Base-by-base conservation (phyloP, 2,888 invertebrate genomes). In the Esperia sulphurella region DNA sequence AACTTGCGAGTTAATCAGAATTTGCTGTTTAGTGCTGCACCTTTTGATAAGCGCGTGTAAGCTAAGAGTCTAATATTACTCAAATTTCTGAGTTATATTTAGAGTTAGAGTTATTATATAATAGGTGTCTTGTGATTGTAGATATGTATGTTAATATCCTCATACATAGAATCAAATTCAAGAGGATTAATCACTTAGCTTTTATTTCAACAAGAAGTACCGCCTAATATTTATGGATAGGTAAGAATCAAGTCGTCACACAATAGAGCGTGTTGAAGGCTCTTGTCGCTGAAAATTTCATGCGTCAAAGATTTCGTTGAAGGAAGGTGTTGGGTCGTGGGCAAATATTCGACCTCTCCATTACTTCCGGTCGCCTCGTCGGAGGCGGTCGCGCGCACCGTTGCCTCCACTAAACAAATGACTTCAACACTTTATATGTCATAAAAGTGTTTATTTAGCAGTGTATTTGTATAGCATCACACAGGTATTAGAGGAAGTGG, bases 311-410 rank as follows among this genome's bases (percentile, higher is more conserved):
- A 69, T 67, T 76, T 61, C 51, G 53, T 53, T 49, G 55, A 60
- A 64, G 59, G 65, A 61, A 64, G 59, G 65, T 49, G 58, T 52
- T 50, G 70, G 64, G 60, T 69, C 67, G 60, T 68, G 61, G 59
- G 68, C 70, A 77, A 81, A 77, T 71, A 77, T 73, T 68, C 72
- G 61, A 63, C 70, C 72, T 75, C 73, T 79, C 62, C 59, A 74
- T 82, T 81, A 79, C 70, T 78, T 68, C 72, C 71, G 79, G 75
- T 69, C 62, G 63, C 63, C 55, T 61, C 55, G 46, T 50, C 42
- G 48, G 59, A 55, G 54, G 57, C 60, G 53, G 53, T 54, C 63
- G 55, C 58, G 54, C 71, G 66, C 67, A 57, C 57, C 68, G 53
- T 44, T 49, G 62, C 54, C 57, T 70, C 52, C 62, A 65, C 68